Evolutionary conservation across 2,888 invertebrate genomes (phyloP).

Genomic region (Apamea sordens): DNA sequence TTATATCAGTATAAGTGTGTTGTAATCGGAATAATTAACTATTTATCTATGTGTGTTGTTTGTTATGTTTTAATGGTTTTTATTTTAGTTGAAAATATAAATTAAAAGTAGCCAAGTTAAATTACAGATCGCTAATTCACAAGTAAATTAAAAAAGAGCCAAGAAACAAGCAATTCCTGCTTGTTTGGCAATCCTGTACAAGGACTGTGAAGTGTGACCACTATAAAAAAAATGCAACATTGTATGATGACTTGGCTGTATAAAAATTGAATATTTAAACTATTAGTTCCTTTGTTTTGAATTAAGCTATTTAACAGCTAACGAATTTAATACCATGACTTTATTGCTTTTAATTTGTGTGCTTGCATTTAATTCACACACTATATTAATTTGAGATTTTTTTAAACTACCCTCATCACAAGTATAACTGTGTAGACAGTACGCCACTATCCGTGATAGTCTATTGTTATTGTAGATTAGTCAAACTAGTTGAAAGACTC

Average conservation of each 20-base stretch:
- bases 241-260: conserved; percentile 29
- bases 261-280: conserved; percentile 33
- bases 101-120: conserved; percentile 34
- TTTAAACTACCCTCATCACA: conserved; percentile 15
- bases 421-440: conserved; percentile 2
- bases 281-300: conserved; percentile 53
- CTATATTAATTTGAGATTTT: conserved; percentile 34
- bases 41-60: conserved; percentile 71
- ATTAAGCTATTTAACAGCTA: conserved; percentile 28
- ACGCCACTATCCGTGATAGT: conserved; percentile 22
- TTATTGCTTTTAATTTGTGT: conserved; percentile 53
- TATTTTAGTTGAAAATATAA: conserved; percentile 49
- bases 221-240: conserved; percentile 1
- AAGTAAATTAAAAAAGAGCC: neutral
- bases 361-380: conserved; percentile 64
- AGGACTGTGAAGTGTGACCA: neutral
- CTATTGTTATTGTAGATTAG: conserved; percentile 22
- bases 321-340: conserved; percentile 55
- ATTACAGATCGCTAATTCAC: neutral
- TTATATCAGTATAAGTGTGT: conserved; percentile 70
- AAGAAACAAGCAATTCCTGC: neutral
- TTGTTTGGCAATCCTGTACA: neutral
- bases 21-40: conserved; percentile 67
- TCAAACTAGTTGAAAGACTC: conserved; percentile 29
- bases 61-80: conserved; percentile 71